phyloP scores from a whole-genome alignment of 2,113 vertebrate species.

The Poeciliopsis turrubarensis region DNA sequence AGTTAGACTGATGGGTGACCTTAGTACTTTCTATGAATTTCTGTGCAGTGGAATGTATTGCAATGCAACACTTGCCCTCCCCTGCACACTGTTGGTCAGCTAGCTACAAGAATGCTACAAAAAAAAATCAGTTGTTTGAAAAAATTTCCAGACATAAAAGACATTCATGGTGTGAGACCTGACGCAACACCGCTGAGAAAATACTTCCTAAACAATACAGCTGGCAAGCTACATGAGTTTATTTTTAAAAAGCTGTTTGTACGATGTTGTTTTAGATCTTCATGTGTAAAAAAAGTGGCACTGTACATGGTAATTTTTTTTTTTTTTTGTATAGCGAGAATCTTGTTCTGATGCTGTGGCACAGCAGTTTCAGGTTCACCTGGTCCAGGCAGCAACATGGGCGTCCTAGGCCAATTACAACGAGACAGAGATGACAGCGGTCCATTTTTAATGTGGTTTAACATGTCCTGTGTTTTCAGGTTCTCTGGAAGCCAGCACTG shows the following conservation, averaged over 20 bases:
- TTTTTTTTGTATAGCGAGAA: not conserved
- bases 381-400: not conserved
- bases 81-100: too few species aligned
- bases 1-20: not conserved
- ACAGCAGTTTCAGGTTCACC: not conserved
- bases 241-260: not conserved
- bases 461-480: slow-evolving; percentile 74
- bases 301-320: too few species aligned
- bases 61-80: not conserved
- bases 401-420: not conserved
- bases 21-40: too few species aligned
- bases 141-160: too few species aligned
- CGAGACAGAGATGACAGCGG: not conserved
- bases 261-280: not conserved
- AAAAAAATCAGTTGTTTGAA: too few species aligned
- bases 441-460: slow-evolving; percentile 16
- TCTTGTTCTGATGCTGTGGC: not conserved
- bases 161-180: not conserved
- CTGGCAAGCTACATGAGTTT: too few species aligned
- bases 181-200: not conserved
- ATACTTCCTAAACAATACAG: not conserved
- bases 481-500: slow-evolving; percentile 99
- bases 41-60: not conserved
- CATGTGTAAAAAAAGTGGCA: not conserved
- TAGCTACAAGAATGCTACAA: not conserved